phyloP scores from a whole-genome alignment of 2,113 vertebrate species.

The Probosciger aterrimus region DNA sequence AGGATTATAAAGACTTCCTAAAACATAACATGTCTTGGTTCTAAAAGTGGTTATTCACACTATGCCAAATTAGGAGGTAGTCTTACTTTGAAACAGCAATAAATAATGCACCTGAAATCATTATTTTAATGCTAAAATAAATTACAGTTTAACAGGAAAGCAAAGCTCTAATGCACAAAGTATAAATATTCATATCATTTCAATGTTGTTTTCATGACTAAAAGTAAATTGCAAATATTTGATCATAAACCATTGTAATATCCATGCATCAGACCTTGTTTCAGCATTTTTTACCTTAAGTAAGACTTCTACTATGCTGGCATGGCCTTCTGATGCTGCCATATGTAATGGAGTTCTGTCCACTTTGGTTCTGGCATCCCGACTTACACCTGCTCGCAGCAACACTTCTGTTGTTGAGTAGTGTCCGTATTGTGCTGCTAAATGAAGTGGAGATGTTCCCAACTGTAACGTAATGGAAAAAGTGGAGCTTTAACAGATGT shows the following conservation, averaged over 20 bases:
- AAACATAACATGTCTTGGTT: background rate
- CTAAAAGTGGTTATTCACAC: background rate
- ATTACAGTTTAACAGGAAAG: background rate
- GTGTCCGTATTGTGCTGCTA: slow-evolving; percentile 86
- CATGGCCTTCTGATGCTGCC: slow-evolving; percentile 87
- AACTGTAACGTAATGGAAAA: slow-evolving; percentile 51
- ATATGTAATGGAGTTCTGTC: slow-evolving; percentile 86
- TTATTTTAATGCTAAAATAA: background rate
- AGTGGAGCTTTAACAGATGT: background rate
- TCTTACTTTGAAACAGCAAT: background rate
- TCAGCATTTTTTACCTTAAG: slow-evolving; percentile 76
- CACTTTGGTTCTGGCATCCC: slow-evolving; percentile 88
- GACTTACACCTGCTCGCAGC: slow-evolving; percentile 85
- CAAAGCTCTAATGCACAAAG: background rate
- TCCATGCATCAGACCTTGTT: background rate
- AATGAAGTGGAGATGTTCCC: slow-evolving; percentile 88
- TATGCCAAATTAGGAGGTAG: background rate
- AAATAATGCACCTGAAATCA: background rate
- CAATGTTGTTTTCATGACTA: background rate
- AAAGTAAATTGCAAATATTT: background rate
- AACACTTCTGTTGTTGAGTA: slow-evolving; percentile 88
- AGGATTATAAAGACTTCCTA: background rate
- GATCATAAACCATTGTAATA: background rate
- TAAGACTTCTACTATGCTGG: slow-evolving; percentile 86
- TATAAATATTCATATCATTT: background rate